A percentile compares a stretch with the other conserved stretches of the same genome.
Evolutionary conservation across 2,888 invertebrate genomes (phyloP).

Genomic region (Gonocerus acuteangulatus): DNA sequence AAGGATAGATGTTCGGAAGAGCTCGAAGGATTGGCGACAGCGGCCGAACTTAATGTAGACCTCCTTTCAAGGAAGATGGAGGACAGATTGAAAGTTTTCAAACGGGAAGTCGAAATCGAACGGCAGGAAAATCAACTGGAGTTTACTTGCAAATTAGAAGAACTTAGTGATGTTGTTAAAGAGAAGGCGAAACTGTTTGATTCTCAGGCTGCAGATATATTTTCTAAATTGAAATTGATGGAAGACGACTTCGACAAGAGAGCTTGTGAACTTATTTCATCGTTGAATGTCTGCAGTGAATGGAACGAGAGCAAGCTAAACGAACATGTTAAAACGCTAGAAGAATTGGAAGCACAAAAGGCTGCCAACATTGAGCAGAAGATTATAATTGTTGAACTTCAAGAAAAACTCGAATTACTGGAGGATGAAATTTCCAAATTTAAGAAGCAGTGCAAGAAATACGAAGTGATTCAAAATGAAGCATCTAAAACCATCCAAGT

Average conservation of each 20-base stretch:
- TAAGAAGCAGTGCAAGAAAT: conserved; percentile 34
- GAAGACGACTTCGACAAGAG: conserved; percentile 30
- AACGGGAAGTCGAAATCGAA: conserved; percentile 28
- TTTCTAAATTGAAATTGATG: conserved; percentile 27
- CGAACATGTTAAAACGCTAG: conserved; percentile 24
- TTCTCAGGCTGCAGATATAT: conserved; percentile 6
- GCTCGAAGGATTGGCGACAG: conserved; percentile 27
- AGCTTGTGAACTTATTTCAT: conserved; percentile 25
- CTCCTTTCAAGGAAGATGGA: conserved; percentile 24
- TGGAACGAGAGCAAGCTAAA: conserved; percentile 26
- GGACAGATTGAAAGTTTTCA: conserved; percentile 22
- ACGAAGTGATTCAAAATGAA: conserved; percentile 35
- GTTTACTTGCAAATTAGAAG: conserved; percentile 25
- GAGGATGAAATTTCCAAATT: conserved; percentile 25
- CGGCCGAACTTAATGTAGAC: conserved; percentile 28
- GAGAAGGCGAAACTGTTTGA: conserved; percentile 29
- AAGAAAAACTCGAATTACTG: conserved; percentile 24
- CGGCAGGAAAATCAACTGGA: conserved; percentile 19
- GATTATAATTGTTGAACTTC: conserved; percentile 31
- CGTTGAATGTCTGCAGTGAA: conserved; percentile 21
- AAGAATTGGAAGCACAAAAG: conserved; percentile 26
- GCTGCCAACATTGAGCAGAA: conserved; percentile 31
- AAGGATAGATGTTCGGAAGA: conserved; percentile 16
- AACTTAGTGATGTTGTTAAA: conserved; percentile 22
- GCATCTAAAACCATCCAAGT: conserved; percentile 34